A percentile compares a stretch with the other conserved stretches of the same genome.
These are phyloP conservation scores for Ypsolopha scabrella DNA, from an alignment of 2,888 invertebrate species.

Conservation along the genomic window DNA sequence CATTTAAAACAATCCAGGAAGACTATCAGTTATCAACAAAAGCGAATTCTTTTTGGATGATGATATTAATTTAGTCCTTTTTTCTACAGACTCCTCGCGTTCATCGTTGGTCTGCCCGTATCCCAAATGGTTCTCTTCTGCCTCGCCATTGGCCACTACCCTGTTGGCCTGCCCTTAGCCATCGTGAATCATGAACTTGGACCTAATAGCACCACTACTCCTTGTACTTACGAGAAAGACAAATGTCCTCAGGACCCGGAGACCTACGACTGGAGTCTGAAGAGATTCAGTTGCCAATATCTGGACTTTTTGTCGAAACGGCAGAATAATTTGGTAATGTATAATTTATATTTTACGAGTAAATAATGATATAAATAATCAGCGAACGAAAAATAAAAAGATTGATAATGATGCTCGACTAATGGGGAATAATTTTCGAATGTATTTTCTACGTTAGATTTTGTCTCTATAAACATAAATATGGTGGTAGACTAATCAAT, in stretches of 20 bases:
- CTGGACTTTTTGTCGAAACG: conserved; percentile 76
- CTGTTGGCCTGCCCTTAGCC: conserved; percentile 79
- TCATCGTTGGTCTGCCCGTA: conserved; percentile 87
- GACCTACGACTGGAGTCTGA: conserved; percentile 64
- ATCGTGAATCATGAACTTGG: conserved; percentile 84
- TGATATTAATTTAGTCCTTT: neutral
- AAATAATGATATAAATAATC: too few relatives aligned
- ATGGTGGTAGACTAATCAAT: too few relatives aligned
- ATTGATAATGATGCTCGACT: too few relatives aligned
- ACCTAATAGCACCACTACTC: conserved; percentile 48
- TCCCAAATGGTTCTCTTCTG: conserved; percentile 91
- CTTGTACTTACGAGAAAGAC: conserved; percentile 53
- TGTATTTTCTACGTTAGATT: too few relatives aligned
- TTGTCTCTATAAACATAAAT: too few relatives aligned
- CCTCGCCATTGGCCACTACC: conserved; percentile 89
- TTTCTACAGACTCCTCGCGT: conserved; percentile 78
- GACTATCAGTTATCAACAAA: too few relatives aligned
- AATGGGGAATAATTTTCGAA: too few relatives aligned
- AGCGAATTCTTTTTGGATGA: too few relatives aligned
- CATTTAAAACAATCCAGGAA: too few relatives aligned
- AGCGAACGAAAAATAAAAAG: too few relatives aligned
- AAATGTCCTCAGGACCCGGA: conserved; percentile 63
- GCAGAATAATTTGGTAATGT: conserved; percentile 75
- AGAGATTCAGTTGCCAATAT: conserved; percentile 82
- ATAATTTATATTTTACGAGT: neutral